phyloP scores from a whole-genome alignment of 2,888 invertebrate genomes.

The Omphaloscelis lunosa region DNA sequence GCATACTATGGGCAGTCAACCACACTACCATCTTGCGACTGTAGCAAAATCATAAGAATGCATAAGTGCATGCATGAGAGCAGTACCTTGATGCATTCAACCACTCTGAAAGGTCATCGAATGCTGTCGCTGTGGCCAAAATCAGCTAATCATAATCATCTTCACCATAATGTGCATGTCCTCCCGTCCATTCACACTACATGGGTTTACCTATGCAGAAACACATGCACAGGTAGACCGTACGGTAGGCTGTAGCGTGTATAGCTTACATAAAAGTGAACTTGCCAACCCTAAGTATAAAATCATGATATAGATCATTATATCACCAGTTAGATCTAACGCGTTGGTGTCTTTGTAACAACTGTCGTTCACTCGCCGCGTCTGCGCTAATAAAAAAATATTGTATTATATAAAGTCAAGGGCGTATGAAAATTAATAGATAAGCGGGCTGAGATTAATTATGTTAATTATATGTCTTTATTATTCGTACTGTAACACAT shows the following conservation, averaged over 20 bases:
- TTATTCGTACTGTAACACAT: slow-evolving; percentile 25
- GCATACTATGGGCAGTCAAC: background rate
- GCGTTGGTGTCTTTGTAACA: slow-evolving; percentile 47
- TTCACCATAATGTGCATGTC: background rate
- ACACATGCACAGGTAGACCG: too few species aligned
- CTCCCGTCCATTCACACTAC: background rate
- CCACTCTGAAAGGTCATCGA: background rate
- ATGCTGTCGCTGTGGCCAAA: background rate
- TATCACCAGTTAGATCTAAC: slow-evolving; percentile 30
- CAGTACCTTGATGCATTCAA: background rate
- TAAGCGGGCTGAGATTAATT: slow-evolving; percentile 42
- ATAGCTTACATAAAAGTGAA: too few species aligned
- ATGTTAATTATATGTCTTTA: slow-evolving; percentile 27
- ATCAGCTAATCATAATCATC: background rate
- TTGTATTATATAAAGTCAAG: slow-evolving; percentile 56
- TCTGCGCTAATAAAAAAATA: slow-evolving; percentile 22
- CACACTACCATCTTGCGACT: background rate
- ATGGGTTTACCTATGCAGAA: background rate
- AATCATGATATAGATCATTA: slow-evolving; percentile 40
- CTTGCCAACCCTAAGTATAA: slow-evolving; percentile 29
- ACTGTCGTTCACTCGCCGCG: slow-evolving; percentile 15
- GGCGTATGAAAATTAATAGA: slow-evolving; percentile 40
- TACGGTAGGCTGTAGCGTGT: too few species aligned
- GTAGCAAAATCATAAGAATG: background rate
- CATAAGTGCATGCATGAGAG: background rate